Evolutionary conservation across 2,888 invertebrate genomes (phyloP).

Genomic region (Nezara viridula): DNA sequence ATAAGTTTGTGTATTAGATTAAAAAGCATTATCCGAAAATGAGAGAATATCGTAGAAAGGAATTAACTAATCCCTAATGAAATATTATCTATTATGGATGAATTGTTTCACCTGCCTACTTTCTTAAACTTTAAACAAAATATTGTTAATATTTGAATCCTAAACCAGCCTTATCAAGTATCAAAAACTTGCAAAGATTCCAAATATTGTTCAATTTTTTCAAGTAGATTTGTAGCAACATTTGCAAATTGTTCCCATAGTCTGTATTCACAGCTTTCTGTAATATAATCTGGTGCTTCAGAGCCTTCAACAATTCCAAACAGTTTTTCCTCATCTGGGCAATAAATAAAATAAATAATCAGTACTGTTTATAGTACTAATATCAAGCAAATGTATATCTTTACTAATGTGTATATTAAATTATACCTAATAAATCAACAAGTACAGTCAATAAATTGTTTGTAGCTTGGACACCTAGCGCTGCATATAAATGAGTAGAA

Average conservation of each 20-base stretch:
- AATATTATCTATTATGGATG: not conserved
- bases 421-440: conserved; percentile 73
- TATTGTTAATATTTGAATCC: not conserved
- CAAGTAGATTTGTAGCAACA: conserved; percentile 81
- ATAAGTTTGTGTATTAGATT: not conserved
- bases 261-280: conserved; percentile 70
- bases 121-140: not conserved
- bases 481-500: conserved; percentile 70
- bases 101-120: not conserved
- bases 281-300: conserved; percentile 70
- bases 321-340: conserved; percentile 74
- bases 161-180: not conserved
- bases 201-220: conserved; percentile 72
- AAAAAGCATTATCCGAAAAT: not conserved
- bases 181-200: conserved; percentile 65
- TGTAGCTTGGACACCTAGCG: conserved; percentile 71
- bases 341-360: conserved; percentile 58
- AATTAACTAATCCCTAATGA: not conserved
- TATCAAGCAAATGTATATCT: not conserved
- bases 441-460: conserved; percentile 72
- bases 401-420: not conserved
- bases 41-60: not conserved
- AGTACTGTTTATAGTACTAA: not conserved
- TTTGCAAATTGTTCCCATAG: conserved; percentile 83
- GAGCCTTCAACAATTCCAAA: conserved; percentile 71